Conservation (phyloP, 2,888 invertebrate species). For the Parelbella ahira region DNA sequence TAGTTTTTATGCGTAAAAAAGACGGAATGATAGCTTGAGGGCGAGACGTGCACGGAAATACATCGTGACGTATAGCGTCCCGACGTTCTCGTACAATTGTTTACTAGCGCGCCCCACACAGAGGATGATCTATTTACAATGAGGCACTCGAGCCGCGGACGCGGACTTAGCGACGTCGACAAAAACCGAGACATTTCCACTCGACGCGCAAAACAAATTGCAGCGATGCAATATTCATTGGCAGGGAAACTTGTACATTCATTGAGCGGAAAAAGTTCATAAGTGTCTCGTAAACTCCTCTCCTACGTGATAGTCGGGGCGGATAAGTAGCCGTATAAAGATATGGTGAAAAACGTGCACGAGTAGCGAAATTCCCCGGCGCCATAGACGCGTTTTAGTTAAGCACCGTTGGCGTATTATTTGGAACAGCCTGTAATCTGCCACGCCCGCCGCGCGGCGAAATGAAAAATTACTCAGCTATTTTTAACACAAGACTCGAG, state of each 20-base stretch:
- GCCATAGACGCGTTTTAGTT: conserved; percentile 63
- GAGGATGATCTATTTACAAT: conserved; percentile 48
- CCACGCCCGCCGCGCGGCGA: conserved; percentile 75
- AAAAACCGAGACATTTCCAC: conserved; percentile 26
- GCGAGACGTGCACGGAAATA: conserved; percentile 69
- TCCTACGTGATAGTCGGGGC: conserved; percentile 50
- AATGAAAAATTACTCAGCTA: conserved; percentile 79
- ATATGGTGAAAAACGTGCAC: conserved; percentile 57
- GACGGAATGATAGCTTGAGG: conserved; percentile 58
- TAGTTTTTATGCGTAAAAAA: conserved; percentile 80
- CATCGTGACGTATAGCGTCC: conserved; percentile 67
- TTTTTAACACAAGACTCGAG: conserved; percentile 75
- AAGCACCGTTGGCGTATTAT: conserved; percentile 71
- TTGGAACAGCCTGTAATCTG: conserved; percentile 76
- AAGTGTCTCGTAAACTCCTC: conserved; percentile 56
- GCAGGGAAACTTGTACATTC: conserved; percentile 46
- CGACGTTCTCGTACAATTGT: conserved; percentile 58
- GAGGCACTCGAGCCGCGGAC: conserved; percentile 5
- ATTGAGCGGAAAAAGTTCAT: conserved; percentile 50
- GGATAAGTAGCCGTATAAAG: conserved; percentile 56
- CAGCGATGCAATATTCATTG: conserved; percentile 24
- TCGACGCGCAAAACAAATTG: conserved; percentile 27
- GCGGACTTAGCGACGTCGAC: conserved; percentile 15
- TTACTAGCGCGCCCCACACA: conserved; percentile 46
- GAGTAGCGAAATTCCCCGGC: conserved; percentile 61